A percentile compares a stretch with the other conserved stretches of the same genome.
phyloP scores from a whole-genome alignment of 2,113 vertebrate species.

The Melanerpes aurifrons region DNA sequence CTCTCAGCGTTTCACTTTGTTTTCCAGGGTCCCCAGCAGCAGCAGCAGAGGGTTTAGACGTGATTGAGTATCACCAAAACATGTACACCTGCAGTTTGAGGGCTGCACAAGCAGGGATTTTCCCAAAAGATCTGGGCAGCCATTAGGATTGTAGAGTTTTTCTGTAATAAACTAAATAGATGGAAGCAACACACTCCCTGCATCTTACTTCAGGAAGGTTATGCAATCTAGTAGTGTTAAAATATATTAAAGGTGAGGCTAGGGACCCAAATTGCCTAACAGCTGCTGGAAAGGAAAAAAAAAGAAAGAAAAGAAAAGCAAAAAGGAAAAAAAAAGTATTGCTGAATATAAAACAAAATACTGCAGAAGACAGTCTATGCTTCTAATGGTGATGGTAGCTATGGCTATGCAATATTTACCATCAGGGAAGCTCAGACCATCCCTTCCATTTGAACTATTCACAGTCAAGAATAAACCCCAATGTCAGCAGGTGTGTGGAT shows the following conservation, averaged over 20 bases:
- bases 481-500: fast-evolving
- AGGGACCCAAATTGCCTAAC: neutral
- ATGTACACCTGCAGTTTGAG: neutral
- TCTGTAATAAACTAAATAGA: neutral
- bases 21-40: neutral
- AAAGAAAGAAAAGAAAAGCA: neutral
- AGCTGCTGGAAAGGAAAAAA: neutral
- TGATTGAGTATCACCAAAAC: neutral
- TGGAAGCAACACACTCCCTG: neutral
- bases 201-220: neutral
- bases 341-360: neutral
- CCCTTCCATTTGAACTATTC: neutral
- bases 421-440: neutral
- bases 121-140: neutral
- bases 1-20: neutral
- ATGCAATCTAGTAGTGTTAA: neutral
- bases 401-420: neutral
- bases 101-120: neutral
- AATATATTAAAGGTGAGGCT: neutral
- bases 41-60: neutral
- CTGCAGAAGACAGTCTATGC: neutral
- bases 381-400: neutral
- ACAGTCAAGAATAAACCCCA: neutral
- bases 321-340: neutral
- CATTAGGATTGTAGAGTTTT: neutral